phyloP scores from a whole-genome alignment of 2,113 vertebrate genomes.

The Upupa epops region DNA sequence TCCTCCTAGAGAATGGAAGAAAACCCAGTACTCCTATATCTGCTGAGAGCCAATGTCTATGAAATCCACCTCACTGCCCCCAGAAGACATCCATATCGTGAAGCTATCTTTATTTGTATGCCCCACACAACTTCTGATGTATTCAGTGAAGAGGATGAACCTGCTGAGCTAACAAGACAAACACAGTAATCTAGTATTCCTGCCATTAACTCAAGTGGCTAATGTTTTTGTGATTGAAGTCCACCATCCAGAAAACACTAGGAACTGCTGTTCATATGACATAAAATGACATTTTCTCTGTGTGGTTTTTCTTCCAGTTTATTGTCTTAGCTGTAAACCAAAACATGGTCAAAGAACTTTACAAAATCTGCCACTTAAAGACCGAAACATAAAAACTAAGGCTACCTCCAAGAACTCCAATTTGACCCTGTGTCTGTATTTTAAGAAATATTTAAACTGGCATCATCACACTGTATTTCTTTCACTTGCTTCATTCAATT shows the following conservation, averaged over 20 bases:
- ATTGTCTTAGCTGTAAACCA: background rate
- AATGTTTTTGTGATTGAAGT: conserved; percentile 28
- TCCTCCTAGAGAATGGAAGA: background rate
- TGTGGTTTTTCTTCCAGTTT: background rate
- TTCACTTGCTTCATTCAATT: background rate
- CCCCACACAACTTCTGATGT: background rate
- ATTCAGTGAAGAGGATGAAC: conserved; percentile 1
- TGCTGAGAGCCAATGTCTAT: background rate
- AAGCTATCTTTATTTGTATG: background rate
- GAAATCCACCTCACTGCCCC: background rate
- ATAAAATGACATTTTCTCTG: background rate
- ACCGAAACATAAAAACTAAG: background rate
- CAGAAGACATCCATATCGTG: background rate
- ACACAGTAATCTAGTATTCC: conserved; percentile 22
- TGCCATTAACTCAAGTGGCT: conserved; percentile 19
- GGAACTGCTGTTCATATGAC: background rate
- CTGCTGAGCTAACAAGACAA: conserved; percentile 32
- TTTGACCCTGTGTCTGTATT: background rate
- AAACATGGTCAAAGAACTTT: background rate
- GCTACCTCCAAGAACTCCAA: background rate
- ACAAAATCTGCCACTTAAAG: background rate
- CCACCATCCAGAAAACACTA: background rate
- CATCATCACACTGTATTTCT: background rate
- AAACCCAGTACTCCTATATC: background rate
- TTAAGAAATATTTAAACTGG: background rate